phyloP scores from a whole-genome alignment of 2,797 vertebrate species.

The Sciaenops ocellatus region DNA sequence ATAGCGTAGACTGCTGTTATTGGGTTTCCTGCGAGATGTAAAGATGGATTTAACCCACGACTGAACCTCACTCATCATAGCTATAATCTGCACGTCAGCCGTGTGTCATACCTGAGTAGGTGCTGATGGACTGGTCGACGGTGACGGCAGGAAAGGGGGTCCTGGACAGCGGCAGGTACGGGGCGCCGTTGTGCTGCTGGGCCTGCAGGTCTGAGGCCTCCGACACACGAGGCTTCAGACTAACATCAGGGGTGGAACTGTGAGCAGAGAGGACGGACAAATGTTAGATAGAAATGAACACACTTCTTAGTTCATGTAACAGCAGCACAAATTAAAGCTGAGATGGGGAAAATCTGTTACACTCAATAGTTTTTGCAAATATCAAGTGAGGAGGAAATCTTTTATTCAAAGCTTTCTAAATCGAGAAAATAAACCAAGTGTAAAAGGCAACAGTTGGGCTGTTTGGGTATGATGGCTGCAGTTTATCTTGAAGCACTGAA shows the following conservation, averaged over 20 bases:
- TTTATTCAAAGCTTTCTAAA: not conserved
- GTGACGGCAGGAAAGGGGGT: slow-evolving; percentile 92
- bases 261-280: not conserved
- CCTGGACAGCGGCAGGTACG: slow-evolving; percentile 89
- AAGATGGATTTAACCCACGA: slow-evolving; percentile 5
- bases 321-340: not conserved
- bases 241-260: slow-evolving; percentile 97
- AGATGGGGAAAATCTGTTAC: not conserved
- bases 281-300: not conserved
- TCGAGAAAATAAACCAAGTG: not conserved
- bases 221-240: slow-evolving; percentile 91
- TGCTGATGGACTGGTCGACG: slow-evolving; percentile 92
- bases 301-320: not conserved
- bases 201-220: slow-evolving; percentile 91
- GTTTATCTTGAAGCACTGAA: not conserved
- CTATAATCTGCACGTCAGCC: not conserved
- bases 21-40: slow-evolving; percentile 89
- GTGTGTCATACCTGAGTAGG: slow-evolving; percentile 92
- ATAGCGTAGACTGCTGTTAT: slow-evolving; percentile 98
- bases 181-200: slow-evolving; percentile 90
- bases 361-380: not conserved
- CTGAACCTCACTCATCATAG: not conserved
- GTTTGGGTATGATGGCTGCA: not conserved
- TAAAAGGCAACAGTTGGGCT: no score
- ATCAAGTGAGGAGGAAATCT: not conserved